Evolutionary conservation across 2,888 invertebrate species (phyloP).

Genomic region (Ectemnius continuus): DNA sequence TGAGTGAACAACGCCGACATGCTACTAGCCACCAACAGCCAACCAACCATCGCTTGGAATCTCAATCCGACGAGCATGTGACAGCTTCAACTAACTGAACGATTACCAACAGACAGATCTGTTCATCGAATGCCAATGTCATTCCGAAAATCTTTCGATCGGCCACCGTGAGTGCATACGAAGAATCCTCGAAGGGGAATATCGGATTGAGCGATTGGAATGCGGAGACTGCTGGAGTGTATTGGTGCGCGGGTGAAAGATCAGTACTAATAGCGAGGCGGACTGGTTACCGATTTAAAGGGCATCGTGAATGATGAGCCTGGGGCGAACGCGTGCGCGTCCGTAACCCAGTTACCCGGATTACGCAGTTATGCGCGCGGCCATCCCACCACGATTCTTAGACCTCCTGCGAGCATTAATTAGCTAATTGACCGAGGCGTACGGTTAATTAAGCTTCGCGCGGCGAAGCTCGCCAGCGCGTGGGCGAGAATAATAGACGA

Average conservation of each 20-base stretch:
- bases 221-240: no score
- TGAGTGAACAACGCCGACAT: conserved; percentile 2
- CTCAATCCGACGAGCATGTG: conserved; percentile 56
- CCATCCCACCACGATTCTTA: conserved; percentile 35
- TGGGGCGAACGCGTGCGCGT: not conserved
- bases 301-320: no score
- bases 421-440: conserved; percentile 65
- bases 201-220: not conserved
- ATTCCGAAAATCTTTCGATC: no score
- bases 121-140: no score
- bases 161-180: no score
- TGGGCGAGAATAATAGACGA: conserved; percentile 14
- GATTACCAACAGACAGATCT: not conserved
- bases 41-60: conserved; percentile 44
- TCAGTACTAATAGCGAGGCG: not conserved
- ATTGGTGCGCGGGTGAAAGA: no score
- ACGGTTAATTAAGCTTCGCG: conserved; percentile 57
- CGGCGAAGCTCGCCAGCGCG: conserved; percentile 41
- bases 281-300: not conserved
- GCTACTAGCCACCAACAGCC: conserved; percentile 16
- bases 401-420: conserved; percentile 58
- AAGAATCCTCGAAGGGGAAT: conserved; percentile 12
- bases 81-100: conserved; percentile 58
- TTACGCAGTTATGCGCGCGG: conserved; percentile 17
- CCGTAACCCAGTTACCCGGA: conserved; percentile 50